Evolutionary conservation across 2,797 vertebrate species (phyloP).

Genomic region (Anguilla pacifica): DNA sequence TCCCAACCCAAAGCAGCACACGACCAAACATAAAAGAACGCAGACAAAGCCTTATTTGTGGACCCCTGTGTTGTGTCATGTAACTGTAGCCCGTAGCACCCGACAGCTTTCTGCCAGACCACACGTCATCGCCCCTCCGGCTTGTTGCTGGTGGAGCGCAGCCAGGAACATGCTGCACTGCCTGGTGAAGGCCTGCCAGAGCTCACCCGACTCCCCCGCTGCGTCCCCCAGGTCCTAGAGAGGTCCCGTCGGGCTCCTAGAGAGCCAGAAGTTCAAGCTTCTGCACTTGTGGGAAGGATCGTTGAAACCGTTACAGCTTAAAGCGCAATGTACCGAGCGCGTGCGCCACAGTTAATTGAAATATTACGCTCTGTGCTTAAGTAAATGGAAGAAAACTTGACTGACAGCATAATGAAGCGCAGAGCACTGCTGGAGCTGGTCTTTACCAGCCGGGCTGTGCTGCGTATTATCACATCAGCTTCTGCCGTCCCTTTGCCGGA

Average conservation of each 20-base stretch:
- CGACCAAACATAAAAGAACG: background rate
- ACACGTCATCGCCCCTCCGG: background rate
- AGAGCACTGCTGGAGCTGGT: background rate
- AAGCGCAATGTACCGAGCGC: background rate
- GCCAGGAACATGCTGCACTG: slow-evolving; percentile 9
- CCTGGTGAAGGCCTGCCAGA: background rate
- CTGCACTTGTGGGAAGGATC: background rate
- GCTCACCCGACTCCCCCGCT: background rate
- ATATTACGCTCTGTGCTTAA: background rate
- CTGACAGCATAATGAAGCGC: background rate
- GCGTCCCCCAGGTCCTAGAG: slow-evolving; percentile 11
- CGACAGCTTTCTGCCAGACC: background rate
- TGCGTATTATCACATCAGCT: background rate
- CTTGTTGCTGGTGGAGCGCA: slow-evolving; percentile 12
- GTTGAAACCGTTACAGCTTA: background rate
- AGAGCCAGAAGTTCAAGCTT: background rate
- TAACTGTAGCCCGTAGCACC: slow-evolving; percentile 11
- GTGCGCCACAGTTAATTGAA: background rate
- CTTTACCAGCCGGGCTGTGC: background rate
- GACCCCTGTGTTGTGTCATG: background rate
- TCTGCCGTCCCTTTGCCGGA: background rate
- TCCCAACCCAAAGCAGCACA: background rate
- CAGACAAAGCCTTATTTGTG: slow-evolving; percentile 1
- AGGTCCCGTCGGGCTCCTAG: too few relatives aligned
- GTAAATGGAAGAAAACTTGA: slow-evolving; percentile 1